Base-by-base conservation (phyloP, 2,113 vertebrate species). In the Gymnorhina tibicen region DNA sequence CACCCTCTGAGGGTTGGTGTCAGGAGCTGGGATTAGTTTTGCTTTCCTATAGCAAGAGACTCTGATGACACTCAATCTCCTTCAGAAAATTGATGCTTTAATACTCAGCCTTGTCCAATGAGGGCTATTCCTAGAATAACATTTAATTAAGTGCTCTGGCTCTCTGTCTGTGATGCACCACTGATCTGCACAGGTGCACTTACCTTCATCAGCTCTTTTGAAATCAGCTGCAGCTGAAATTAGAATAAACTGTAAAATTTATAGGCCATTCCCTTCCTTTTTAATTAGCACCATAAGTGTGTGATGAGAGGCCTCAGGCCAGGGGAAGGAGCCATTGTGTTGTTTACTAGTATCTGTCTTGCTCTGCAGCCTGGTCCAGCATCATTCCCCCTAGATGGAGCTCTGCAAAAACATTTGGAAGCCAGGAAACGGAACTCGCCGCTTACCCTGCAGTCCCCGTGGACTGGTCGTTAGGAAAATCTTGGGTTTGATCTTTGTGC, bases 91-190 rank as follows among this genome's bases (percentile, higher is more conserved):
- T 94, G 97, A 97, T 97, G 96, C 95, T 98, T 97, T 97, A 94
- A 95, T 97, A 96, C 94, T 98, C 94, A 95, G 85, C 89, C 46
- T 97, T 92, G 82, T 97, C 98, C 98, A 86, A 97, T 85, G 97
- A 96, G 97, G 96, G 97, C 97, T 94, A 97, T 97, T 98, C 97
- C 97, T 97, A 89, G 97, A 98, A 97, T 98, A 98, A 98, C 98
- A 98, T 98, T 99, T 99, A 99, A 99, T 98, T 98, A 98, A 99
- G 98, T 10, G 26, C 93, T 95, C 93, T 80, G 93, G 87, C 93
- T 97, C 44, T 64, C 79, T 96, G 93, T 96, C 96, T 96, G 95
- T 59, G 95, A 87, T 83, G 98, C 98, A 97, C 96, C 97, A 97
- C 91, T 96, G 98, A 98, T 98, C 98, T 97, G 93, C 92, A 92